Conservation (phyloP, 2,113 vertebrate species). For the Suricata suricatta region DNA sequence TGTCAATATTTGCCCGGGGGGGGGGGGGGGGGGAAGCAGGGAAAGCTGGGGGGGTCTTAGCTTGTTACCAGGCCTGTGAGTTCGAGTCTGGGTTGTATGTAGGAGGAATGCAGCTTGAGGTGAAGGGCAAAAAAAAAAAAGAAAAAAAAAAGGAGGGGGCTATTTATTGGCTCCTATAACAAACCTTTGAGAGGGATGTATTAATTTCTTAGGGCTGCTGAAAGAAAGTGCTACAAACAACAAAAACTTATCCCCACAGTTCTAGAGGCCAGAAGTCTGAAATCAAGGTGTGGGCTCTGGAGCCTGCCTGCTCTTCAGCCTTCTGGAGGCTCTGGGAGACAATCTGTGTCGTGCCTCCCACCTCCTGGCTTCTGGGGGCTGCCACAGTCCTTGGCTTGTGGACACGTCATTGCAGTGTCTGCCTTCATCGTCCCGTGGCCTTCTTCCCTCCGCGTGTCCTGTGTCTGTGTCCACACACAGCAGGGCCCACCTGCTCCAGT, state of each 20-base stretch:
- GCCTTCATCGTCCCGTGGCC: not conserved
- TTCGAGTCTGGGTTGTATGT: not conserved
- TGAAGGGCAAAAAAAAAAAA: not conserved
- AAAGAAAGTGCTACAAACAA: not conserved
- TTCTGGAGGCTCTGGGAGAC: not conserved
- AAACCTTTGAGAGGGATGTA: not conserved
- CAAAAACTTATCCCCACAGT: not conserved
- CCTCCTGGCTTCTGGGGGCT: not conserved
- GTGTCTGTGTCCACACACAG: not conserved
- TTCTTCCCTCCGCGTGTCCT: not conserved
- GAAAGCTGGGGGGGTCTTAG: not conserved
- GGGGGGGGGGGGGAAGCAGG: not conserved
- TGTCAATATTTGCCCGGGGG: not conserved
- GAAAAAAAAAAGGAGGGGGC: not conserved
- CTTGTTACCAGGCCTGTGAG: not conserved
- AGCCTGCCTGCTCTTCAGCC: not conserved
- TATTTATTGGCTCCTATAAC: not conserved
- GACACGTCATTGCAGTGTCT: not conserved
- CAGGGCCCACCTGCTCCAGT: not conserved
- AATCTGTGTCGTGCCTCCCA: not conserved
- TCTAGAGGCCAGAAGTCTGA: not conserved
- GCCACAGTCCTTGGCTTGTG: not conserved
- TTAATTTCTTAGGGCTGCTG: not conserved
- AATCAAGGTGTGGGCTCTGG: not conserved
- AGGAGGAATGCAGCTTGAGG: not conserved